Percentiles rank a stretch among this genome's conserved stretches.
phyloP scores from a whole-genome alignment of 2,797 vertebrate genomes.

The Buphagus erythrorhynchus region DNA sequence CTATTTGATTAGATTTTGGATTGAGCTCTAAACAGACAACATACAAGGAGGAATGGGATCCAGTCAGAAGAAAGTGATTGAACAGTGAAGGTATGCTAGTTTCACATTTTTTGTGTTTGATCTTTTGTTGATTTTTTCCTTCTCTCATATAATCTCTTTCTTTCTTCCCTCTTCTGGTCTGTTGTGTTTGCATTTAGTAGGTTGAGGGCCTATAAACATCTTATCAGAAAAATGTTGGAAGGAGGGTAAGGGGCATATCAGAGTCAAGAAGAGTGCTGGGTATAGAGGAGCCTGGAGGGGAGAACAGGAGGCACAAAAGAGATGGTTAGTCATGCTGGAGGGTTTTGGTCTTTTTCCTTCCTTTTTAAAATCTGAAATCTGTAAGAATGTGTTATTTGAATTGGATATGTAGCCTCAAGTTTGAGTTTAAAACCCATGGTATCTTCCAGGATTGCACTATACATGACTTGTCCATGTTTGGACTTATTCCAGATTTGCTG shows the following conservation, averaged over 20 bases:
- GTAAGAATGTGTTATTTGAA: not conserved
- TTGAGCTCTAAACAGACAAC: not conserved
- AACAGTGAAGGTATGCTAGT: not conserved
- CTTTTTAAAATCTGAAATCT: not conserved
- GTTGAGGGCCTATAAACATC: slow-evolving; percentile 23
- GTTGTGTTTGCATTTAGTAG: slow-evolving; percentile 35
- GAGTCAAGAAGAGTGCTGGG: not conserved
- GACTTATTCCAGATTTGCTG: slow-evolving; percentile 22
- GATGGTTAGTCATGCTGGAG: not conserved
- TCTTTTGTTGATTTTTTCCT: slow-evolving; percentile 31
- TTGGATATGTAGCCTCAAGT: not conserved
- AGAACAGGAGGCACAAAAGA: not conserved
- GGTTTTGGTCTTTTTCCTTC: not conserved
- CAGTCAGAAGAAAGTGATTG: not conserved
- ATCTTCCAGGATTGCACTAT: not conserved
- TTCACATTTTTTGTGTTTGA: slow-evolving; percentile 25
- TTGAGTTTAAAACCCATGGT: not conserved
- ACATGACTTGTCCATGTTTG: not conserved
- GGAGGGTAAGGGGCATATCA: not conserved
- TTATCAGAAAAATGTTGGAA: slow-evolving; percentile 47
- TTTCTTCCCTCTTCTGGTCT: slow-evolving; percentile 29
- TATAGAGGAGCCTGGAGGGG: not conserved
- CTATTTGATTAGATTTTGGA: not conserved
- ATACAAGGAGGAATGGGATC: not conserved
- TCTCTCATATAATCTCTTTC: not conserved